phyloP scores from a whole-genome alignment of 1,140 invertebrate genomes.

The Acyrthosiphon pisum region DNA sequence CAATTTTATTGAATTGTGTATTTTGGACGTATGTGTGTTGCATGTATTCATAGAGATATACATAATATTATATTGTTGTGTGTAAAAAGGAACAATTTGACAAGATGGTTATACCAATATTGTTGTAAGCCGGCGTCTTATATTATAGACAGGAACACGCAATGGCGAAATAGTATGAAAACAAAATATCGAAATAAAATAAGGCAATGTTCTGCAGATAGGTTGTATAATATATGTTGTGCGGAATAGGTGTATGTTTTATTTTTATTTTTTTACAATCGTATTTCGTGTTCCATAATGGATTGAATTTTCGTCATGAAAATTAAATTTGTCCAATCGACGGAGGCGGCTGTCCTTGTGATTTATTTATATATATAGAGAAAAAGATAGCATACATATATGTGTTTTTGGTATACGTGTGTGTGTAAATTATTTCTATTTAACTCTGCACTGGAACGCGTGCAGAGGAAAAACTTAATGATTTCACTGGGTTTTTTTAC shows the following conservation, averaged over 20 bases:
- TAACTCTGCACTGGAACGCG: neutral
- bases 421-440: neutral
- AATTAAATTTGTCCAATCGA: neutral
- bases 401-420: neutral
- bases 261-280: neutral
- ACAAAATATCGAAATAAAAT: neutral
- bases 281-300: neutral
- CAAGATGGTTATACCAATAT: slow-evolving; percentile 15
- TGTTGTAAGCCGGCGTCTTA: neutral
- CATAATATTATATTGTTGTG: neutral
- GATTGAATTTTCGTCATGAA: neutral
- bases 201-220: neutral
- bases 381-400: no score
- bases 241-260: neutral
- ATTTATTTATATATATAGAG: neutral
- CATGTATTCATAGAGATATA: neutral
- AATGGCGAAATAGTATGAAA: neutral
- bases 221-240: neutral
- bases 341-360: neutral
- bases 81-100: slow-evolving; percentile 7
- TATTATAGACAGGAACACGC: neutral
- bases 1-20: slow-evolving; percentile 13
- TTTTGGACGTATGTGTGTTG: neutral
- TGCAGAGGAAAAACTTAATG: neutral
- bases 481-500: slow-evolving; percentile 30